Evolutionary conservation across 1,140 invertebrate genomes (phyloP), one percentile per base, ranked within the genome.

Genomic region (Drosophila ananassae): DNA sequence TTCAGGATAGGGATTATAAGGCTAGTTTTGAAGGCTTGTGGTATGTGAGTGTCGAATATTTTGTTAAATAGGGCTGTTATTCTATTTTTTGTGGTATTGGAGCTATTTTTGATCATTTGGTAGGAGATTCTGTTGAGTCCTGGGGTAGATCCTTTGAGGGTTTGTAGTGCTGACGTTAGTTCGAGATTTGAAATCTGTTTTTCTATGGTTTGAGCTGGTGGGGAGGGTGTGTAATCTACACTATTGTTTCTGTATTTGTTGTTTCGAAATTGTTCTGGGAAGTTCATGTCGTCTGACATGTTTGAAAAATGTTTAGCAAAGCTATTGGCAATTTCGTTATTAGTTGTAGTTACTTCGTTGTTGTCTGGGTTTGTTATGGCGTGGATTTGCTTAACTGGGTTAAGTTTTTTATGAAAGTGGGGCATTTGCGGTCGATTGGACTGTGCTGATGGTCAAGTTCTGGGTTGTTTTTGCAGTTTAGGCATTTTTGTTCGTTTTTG

Each of bases 1-100:
- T 39, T 60, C 28, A 39, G 44, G n/a, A 60, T 3, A 13, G 46
- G 57, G 1, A 60, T 60, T 6, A 50, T n/a, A 22, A 58, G 28
- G n/a, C 30, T 51, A 24, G 4, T 41, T 58, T 64, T 64, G 12
- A 10, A 58, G 2, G 30, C 17, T 50, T 64, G 44, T 34, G 44
- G 13, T 58, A 64, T 64, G 54, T 24, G 62, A 28, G 2, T 59
- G 30, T 59, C 28, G 5, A 59, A 59, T 21, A 66, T 66, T 17
- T 47, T 22, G 9, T 47, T 21, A 10, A 47, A 47, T 22, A 47
- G 44, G 17, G 0, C 17, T 47, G 13, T 47, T 21, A 47, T 47
- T 47, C 21, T 47, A 21, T 47, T 28, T 28, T 28, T 28, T 47
- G 17, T 47, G 2, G 5, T 24, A 9, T 6, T 21, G 44, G 41